Evolutionary conservation across 37 sponge, comb jelly and placozoan species (phyloP), one percentile per base, ranked within the genome.

Genomic region (Amphimedon queenslandica): DNA sequence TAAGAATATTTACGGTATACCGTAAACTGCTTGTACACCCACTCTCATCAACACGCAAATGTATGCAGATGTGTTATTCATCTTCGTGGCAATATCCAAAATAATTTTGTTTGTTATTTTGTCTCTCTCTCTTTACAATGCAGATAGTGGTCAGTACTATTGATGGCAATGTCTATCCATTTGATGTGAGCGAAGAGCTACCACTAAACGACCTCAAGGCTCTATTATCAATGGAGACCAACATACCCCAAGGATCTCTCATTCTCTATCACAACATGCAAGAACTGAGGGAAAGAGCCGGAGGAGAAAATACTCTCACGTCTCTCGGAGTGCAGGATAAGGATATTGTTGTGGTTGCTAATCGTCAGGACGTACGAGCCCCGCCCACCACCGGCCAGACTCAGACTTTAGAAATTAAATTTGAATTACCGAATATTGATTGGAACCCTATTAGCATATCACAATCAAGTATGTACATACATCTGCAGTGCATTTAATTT

Each of bases 141-240:
- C 42, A 82, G 55, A 67, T 88, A 6, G 74, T 75, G 0, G 61
- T 88, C 4, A 88, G 75, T n/a, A 72, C 41, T 31, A 58, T 74
- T 3, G 71, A 68, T 1, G 89, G 76, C 3, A 60, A 38, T 2
- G 38, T 77, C 16, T 73, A 58, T 27, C 75, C 77, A 10, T 57
- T 92, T 57, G 93, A 92, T 4, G 85, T 87, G 4, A 69, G 71
- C 11, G 53, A 34, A 30, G 89, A 92, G 42, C 40, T 92, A 37
- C 73, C 82, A 21, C 4, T 88, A 40, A 29, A 30, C 25, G 82
- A 88, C 66, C 55, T 92, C 33, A 84, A 84, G 66, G 89, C 89
- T 0, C 51, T 88, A n/a, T 28, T 88, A 6, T 82, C 76, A 67
- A 25, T 20, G 27, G 86, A 85, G 73, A 70, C 37, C 0, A 80